A percentile compares a stretch with the other conserved stretches of the same genome.
Evolutionary conservation across 2,888 invertebrate genomes (phyloP).

Genomic region (Drosophila histrio): DNA sequence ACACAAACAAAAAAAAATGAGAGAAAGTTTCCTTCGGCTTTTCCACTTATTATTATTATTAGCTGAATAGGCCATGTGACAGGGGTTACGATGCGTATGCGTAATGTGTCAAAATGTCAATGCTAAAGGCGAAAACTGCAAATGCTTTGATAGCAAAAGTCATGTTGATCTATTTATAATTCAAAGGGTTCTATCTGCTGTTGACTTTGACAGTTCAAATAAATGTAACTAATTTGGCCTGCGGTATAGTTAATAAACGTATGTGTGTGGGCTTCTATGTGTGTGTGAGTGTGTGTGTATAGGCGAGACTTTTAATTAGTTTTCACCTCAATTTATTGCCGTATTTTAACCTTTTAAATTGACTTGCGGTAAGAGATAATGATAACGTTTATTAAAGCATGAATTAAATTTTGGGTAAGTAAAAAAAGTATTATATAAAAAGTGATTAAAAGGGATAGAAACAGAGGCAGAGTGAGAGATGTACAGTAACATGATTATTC

Average conservation of each 20-base stretch:
- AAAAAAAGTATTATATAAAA: neutral
- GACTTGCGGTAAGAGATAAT: neutral
- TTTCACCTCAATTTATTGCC: constrained; percentile 28
- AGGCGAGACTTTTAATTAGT: constrained; percentile 35
- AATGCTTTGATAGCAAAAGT: constrained; percentile 21
- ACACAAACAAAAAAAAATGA: constrained; percentile 30
- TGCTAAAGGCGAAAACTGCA: constrained; percentile 17
- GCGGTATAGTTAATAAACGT: constrained; percentile 3
- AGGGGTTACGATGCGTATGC: constrained; percentile 44
- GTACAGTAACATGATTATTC: constrained; percentile 1
- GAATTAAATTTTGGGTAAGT: neutral
- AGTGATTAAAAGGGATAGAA: neutral
- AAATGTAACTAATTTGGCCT: constrained; percentile 25
- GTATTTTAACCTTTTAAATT: neutral
- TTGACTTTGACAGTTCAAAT: constrained; percentile 17
- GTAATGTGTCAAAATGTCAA: constrained; percentile 48
- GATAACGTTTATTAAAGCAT: neutral
- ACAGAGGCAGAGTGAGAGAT: neutral
- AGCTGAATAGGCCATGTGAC: neutral
- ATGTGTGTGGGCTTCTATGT: neutral
- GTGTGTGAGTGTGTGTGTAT: neutral
- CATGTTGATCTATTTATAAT: constrained; percentile 20
- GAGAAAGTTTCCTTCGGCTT: constrained; percentile 11
- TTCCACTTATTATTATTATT: constrained; percentile 12
- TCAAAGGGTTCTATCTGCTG: constrained; percentile 23